These are phyloP conservation scores for Anniella stebbinsi DNA, from an alignment of 2,797 vertebrate species.

Conservation along the genomic window DNA sequence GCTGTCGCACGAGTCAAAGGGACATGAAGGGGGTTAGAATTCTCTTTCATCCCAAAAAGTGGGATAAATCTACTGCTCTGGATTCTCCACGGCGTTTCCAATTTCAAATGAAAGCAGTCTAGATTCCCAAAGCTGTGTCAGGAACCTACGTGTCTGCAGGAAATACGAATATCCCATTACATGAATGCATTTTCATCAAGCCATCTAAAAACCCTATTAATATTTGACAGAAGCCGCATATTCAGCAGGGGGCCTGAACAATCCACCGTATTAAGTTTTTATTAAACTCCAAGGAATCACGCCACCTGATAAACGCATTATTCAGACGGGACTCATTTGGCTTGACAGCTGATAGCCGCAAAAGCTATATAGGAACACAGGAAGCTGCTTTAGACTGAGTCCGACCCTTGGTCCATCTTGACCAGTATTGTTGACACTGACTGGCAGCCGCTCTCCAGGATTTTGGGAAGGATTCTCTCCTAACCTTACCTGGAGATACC, in stretches of 20 bases:
- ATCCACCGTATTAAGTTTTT: conserved; percentile 6
- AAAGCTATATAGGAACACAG: neutral
- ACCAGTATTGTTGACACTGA: no score
- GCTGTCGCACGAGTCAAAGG: neutral
- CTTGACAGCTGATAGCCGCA: neutral
- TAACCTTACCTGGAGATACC: no score
- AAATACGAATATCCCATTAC: neutral
- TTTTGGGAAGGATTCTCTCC: no score
- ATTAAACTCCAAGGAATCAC: neutral
- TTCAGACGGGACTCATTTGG: neutral
- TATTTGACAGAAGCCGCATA: neutral
- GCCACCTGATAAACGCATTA: neutral
- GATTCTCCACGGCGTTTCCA: neutral
- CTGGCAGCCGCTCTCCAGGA: no score
- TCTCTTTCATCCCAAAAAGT: no score
- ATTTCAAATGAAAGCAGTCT: neutral
- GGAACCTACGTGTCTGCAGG: neutral
- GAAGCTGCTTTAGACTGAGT: no score
- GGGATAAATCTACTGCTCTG: neutral
- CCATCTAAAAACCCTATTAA: conserved; percentile 4
- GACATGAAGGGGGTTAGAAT: neutral
- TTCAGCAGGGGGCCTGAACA: neutral
- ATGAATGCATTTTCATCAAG: neutral
- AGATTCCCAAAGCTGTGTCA: neutral
- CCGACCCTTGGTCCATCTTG: no score